Evolutionary conservation across 2,888 invertebrate genomes (phyloP), one percentile per base, ranked within the genome.

Genomic region (Phengaris arion): DNA sequence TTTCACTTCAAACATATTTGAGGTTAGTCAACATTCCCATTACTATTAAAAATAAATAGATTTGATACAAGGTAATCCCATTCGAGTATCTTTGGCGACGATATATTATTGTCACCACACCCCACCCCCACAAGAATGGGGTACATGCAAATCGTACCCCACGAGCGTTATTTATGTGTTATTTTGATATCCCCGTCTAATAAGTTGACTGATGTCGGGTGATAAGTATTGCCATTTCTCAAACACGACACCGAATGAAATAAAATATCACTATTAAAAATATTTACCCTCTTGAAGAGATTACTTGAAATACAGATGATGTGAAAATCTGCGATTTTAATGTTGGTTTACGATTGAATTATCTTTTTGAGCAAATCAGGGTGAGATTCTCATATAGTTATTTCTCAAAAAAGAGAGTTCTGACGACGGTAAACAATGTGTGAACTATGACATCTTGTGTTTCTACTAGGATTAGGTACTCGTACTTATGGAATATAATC

Each of bases 61-160:
- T 80, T 79, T 79, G 74, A 78, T 79, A 82, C 81, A 82, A 78
- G 79, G 79, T 77, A 78, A 80, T 79, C 78, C 81, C 81, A 82
- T 81, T 77, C 76, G 69, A 77, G 79, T 78, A 78, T 82, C 81
- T 82, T 83, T 57, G 75, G 59, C 79, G 79, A 79, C 79, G 77
- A 83, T 83, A 82, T 81, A 82, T 83, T 80, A 82, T 80, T 79
- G 80, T 81, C 81, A 79, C 77, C 77, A 77, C 64, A 77, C 77
- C 77, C 78, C 64, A 76, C 79, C 80, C 78, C 69, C 22, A 76
- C 35, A 35, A 6, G 10, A 1, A 48, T 52, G 10, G 10, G 10
- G 10, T 12, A 79, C 80, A 82, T 82, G 83, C 83, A 82, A 83
- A 83, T 82, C 74, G 75, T 78, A 74, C 69, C 77, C 77, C 78